phyloP scores from a whole-genome alignment of 1,140 invertebrate species.

The Rhyacophila brunnea region DNA sequence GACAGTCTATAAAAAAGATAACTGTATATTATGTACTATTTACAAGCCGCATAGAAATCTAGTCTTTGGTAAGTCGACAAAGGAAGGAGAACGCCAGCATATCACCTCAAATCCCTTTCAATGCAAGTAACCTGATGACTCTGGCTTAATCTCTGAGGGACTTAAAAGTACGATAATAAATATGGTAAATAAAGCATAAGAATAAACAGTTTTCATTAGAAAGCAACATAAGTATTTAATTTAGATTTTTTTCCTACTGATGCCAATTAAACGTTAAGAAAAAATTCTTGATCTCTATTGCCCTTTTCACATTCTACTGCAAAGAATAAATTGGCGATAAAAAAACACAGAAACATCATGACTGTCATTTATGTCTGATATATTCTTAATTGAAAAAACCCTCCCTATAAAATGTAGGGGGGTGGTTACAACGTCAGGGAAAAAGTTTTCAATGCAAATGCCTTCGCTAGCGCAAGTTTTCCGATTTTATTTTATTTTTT shows the following conservation, averaged over 20 bases:
- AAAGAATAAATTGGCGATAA: conserved; percentile 9
- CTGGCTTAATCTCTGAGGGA: no score
- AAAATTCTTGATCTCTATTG: not conserved
- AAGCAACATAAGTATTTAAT: no score
- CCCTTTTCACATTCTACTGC: not conserved
- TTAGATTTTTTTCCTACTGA: conserved; percentile 4
- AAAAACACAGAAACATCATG: conserved; percentile 30
- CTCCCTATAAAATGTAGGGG: conserved; percentile 3
- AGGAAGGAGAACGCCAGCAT: no score
- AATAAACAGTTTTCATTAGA: no score
- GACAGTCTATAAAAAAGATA: no score
- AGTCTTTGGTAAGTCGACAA: no score
- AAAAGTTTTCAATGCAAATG: conserved; percentile 34
- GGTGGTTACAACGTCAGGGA: conserved; percentile 7
- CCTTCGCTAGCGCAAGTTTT: conserved; percentile 9
- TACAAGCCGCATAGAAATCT: no score
- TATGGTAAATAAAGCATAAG: no score
- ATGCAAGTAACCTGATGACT: no score
- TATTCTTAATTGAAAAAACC: conserved; percentile 34
- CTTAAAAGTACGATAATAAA: no score
- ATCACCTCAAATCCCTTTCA: no score
- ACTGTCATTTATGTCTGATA: conserved; percentile 24
- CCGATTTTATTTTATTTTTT: conserved; percentile 3
- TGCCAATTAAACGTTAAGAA: conserved; percentile 10
- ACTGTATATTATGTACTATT: no score